Evolutionary conservation across 2,797 vertebrate genomes (phyloP), one percentile per base, ranked within the genome.

Genomic region (Acanthurus leucopareius): DNA sequence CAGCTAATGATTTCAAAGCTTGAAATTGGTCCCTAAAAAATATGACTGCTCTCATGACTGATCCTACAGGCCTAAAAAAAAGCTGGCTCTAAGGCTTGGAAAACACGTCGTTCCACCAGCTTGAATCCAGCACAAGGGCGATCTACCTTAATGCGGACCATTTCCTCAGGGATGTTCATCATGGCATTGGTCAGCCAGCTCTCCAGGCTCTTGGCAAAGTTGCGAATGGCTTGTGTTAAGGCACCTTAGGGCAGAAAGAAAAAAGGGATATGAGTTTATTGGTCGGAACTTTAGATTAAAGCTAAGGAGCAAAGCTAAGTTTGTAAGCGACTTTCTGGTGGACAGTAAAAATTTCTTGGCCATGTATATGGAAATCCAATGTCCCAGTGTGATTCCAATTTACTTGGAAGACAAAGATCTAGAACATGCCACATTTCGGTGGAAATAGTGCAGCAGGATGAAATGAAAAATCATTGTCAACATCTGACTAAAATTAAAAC

Each of bases 171-270:
- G 90, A 98, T 97, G 94, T 97, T 97, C 95, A 98, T 97, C 97
- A 98, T 98, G 88, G 97, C 97, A 1, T 97, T 97, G 42, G 97
- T 97, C 86, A 98, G 90, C 97, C 97, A 98, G 93, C 97, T 97
- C 91, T 98, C 97, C 90, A 98, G 94, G 89, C 97, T 98, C 92
- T 98, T 98, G 93, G 97, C 97, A 93, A 97, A 98, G 91, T 98
- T 98, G 70, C 97, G 96, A 88, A 98, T 98, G 82, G 97, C 97
- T 96, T 98, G 97, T 80, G 97, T 98, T 97, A 98, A 97, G 97
- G 97, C 97, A 97, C 97, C 97, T 98, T 28, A 9, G 52, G 4
- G 73, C 19, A 77, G 22, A 11, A 51, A 44, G 16, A 45, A 3
- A 53, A 42, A 61, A n/a, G 11, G 49, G 10, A 16, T 44, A 14